Base-by-base conservation (phyloP, 1,140 invertebrate species). In the Helicoverpa zea region DNA sequence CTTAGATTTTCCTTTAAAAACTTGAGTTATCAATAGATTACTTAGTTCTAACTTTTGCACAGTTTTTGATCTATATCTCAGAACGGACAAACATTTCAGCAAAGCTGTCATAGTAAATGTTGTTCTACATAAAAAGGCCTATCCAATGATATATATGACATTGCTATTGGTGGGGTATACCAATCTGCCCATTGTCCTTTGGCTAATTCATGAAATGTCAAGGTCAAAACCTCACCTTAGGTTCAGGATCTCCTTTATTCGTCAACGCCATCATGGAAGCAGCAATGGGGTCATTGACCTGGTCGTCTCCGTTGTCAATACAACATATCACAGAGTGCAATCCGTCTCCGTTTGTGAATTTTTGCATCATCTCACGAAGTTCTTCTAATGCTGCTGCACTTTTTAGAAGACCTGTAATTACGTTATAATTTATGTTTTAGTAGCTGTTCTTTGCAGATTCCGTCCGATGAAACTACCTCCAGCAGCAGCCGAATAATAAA, bases 321-420 rank as follows among this genome's bases (percentile, higher is more conserved):
- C 68, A 72, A 16, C 68, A 72, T 14, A 72, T n/a, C 0, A 30
- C 23, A 29, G 13, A 29, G 1, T 72, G 47, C 9, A 54, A 30
- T 13, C 5, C 49, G 23, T 54, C 10, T n/a, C 30, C 23, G n/a
- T 23, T 72, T 13, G 11, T 9, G 2, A 11, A 12, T 14, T 54
- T 14, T 9, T 30, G 16, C 47, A 72, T 52, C 3, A 23, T 2
- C 16, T 3, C 47, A 14, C 49, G 49, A 1, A 72, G 3, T 72
- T 72, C 68, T 16, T 72, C 47, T 12, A 72, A 12, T 30, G 68
- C 68, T n/a, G 12, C 23, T 52, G 49, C 49, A 54, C n/a, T 72
- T n/a, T 72, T 72, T 54, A 13, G 5, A 9, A 72, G 5, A 29
- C 68, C 68, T 72, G 35, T 11, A 47, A 43, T 2, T 0, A 47